phyloP scores from a whole-genome alignment of 2,113 vertebrate species.

The Gracilinanus agilis region DNA sequence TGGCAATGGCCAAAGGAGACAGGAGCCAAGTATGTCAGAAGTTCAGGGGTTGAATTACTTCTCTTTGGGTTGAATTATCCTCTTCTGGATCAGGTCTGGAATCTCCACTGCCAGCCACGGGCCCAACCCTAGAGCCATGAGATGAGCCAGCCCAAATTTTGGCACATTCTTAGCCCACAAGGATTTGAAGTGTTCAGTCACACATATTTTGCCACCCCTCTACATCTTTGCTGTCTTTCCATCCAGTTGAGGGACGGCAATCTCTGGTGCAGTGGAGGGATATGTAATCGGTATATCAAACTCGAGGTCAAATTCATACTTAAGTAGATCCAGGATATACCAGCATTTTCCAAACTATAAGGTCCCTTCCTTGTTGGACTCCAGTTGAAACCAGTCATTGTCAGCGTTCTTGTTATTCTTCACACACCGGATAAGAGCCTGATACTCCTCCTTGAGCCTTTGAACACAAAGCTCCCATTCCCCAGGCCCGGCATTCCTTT shows the following conservation, averaged over 20 bases:
- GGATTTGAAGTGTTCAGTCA: constrained; percentile 95
- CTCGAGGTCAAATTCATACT: too few relatives aligned
- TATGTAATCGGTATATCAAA: constrained; percentile 95
- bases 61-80: constrained; percentile 90
- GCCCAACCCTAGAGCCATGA: constrained; percentile 95
- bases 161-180: constrained; percentile 95
- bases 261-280: constrained; percentile 92
- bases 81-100: constrained; percentile 92
- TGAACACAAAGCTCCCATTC: constrained; percentile 93
- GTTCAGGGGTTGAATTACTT: constrained; percentile 75
- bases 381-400: too few relatives aligned
- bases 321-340: too few relatives aligned
- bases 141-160: constrained; percentile 93
- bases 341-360: too few relatives aligned
- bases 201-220: constrained; percentile 95
- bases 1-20: constrained; percentile 8
- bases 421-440: constrained; percentile 91
- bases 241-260: constrained; percentile 94
- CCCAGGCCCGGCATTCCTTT: constrained; percentile 91
- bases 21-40: constrained; percentile 19
- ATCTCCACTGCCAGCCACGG: constrained; percentile 96
- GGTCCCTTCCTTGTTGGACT: too few relatives aligned
- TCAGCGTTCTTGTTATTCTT: too few relatives aligned
- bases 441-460: constrained; percentile 94
- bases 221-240: constrained; percentile 98